Percentiles rank a stretch among this genome's conserved stretches.
Evolutionary conservation across 1,140 invertebrate species (phyloP).

Genomic region (Drosophila miranda): DNA sequence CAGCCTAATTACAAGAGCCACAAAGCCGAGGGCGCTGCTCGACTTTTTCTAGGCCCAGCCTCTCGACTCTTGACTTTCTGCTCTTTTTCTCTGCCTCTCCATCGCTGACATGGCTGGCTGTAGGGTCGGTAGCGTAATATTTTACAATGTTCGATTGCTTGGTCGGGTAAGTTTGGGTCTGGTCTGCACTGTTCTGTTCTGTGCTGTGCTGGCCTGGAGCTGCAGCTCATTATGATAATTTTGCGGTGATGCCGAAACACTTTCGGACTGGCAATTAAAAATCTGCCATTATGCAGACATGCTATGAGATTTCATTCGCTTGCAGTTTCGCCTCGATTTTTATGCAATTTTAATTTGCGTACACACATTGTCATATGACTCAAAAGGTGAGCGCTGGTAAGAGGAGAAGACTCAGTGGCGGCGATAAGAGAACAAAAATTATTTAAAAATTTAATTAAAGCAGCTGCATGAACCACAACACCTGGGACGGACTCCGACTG

Average conservation of each 20-base stretch:
- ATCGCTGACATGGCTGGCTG: conserved; percentile 4
- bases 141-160: conserved; percentile 53
- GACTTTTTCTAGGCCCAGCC: conserved; percentile 4
- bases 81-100: background rate
- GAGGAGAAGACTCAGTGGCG: conserved; percentile 6
- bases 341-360: conserved; percentile 77
- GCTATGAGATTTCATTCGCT: conserved; percentile 52
- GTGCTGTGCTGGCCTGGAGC: conserved; percentile 6
- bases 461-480: conserved; percentile 58
- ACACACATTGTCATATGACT: conserved; percentile 71
- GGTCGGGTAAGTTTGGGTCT: conserved; percentile 12
- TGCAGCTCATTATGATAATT: conserved; percentile 69
- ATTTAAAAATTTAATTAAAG: conserved; percentile 78
- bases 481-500: background rate
- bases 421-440: conserved; percentile 52
- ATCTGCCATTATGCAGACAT: conserved; percentile 69
- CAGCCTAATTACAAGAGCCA: background rate
- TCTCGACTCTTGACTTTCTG: background rate
- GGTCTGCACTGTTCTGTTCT: background rate
- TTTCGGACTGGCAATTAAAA: conserved; percentile 70
- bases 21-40: conserved; percentile 19
- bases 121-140: conserved; percentile 52
- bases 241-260: conserved; percentile 54
- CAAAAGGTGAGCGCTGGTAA: conserved; percentile 15
- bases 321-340: conserved; percentile 50